Conservation (phyloP, 2,113 vertebrate species). For the Stictonetta naevosa region DNA sequence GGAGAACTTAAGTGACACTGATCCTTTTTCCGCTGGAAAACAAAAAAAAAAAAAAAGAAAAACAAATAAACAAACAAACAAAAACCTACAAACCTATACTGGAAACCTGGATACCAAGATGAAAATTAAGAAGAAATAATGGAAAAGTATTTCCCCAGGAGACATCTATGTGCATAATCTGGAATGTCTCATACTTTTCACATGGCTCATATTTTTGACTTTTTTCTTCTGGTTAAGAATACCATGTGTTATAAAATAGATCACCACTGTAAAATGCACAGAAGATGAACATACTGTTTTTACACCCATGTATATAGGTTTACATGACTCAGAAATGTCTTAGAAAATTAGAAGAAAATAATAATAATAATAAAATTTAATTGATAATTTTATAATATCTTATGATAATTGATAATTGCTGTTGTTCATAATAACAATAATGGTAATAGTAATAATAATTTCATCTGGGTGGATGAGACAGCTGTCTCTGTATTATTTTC, state of each 20-base stretch:
- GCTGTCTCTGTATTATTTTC: not conserved
- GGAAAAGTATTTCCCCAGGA: not conserved
- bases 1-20: not conserved
- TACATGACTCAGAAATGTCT: not conserved
- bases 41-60: no score
- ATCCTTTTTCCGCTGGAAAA: not conserved
- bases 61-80: no score
- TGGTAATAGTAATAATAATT: not conserved
- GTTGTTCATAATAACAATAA: no score
- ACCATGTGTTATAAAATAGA: not conserved
- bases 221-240: not conserved
- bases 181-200: not conserved
- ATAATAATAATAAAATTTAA: no score
- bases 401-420: no score
- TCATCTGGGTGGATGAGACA: not conserved
- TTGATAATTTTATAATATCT: no score
- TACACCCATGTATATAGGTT: not conserved
- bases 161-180: not conserved
- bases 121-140: not conserved
- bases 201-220: not conserved
- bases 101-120: not conserved
- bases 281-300: not conserved
- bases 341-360: not conserved
- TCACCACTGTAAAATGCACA: not conserved
- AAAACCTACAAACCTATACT: rapidly evolving